Evolutionary conservation across 2,113 vertebrate genomes (phyloP).

Genomic region (Sorex araneus): DNA sequence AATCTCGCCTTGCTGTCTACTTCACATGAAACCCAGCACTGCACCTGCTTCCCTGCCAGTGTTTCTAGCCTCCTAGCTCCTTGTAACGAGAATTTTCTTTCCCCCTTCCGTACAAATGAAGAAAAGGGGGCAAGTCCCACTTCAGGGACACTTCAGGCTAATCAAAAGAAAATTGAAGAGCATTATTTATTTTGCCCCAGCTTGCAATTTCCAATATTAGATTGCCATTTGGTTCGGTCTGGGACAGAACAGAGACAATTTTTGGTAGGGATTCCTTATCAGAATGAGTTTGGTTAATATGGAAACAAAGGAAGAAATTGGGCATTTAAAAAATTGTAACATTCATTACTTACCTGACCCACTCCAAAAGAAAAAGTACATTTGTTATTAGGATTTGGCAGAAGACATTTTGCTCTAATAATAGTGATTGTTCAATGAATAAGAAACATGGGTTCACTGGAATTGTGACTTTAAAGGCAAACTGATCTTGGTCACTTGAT

Average conservation of each 20-base stretch:
- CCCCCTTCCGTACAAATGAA: not conserved
- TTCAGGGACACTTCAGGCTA: not conserved
- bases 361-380: not conserved
- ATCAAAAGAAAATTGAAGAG: not conserved
- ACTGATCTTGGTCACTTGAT: not conserved
- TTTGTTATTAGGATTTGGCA: not conserved
- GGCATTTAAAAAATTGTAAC: not conserved
- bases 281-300: not conserved
- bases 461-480: constrained; percentile 37
- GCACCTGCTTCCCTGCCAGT: not conserved
- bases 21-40: not conserved
- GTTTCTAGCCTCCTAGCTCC: not conserved
- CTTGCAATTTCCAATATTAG: not conserved
- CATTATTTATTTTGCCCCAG: not conserved
- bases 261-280: not conserved
- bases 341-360: constrained; percentile 39
- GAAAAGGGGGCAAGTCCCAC: not conserved
- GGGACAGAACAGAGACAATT: not conserved
- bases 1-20: constrained; percentile 57
- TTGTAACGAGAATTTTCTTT: not conserved
- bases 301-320: not conserved
- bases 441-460: not conserved
- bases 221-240: not conserved
- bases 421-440: constrained; percentile 24
- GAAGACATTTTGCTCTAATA: constrained; percentile 21